phyloP scores from a whole-genome alignment of 2,888 invertebrate species.

The Dione vanillae region DNA sequence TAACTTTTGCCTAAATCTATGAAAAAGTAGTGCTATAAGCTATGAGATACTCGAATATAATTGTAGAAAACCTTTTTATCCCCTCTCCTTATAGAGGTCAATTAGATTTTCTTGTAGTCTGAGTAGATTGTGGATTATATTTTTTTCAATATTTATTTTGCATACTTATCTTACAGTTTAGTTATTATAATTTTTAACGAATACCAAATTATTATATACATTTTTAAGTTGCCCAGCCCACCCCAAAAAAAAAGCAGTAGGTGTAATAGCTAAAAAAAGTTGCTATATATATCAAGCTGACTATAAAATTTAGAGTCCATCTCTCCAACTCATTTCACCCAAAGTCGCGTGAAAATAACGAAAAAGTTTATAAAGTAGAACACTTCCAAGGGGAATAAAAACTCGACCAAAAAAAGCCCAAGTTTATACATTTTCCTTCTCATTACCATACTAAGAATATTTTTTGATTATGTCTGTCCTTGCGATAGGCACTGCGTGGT shows the following conservation, averaged over 20 bases:
- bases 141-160: no score
- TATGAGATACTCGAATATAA: no score
- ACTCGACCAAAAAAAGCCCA: constrained; percentile 1
- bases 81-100: no score
- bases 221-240: no score
- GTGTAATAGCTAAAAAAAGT: background rate
- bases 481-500: constrained; percentile 3
- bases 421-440: constrained; percentile 12
- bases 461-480: constrained; percentile 10
- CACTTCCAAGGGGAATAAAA: constrained; percentile 22
- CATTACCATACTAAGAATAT: constrained; percentile 9
- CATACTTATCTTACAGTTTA: no score
- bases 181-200: no score
- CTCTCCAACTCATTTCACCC: constrained; percentile 8
- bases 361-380: constrained; percentile 17
- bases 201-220: no score
- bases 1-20: no score
- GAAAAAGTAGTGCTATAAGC: no score
- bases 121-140: no score
- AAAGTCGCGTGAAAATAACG: constrained; percentile 12
- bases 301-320: constrained; percentile 16
- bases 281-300: background rate
- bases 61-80: no score
- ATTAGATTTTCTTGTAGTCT: no score
- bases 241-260: background rate